phyloP scores from a whole-genome alignment of 2,888 invertebrate genomes.

The Palloptera scutellata region DNA sequence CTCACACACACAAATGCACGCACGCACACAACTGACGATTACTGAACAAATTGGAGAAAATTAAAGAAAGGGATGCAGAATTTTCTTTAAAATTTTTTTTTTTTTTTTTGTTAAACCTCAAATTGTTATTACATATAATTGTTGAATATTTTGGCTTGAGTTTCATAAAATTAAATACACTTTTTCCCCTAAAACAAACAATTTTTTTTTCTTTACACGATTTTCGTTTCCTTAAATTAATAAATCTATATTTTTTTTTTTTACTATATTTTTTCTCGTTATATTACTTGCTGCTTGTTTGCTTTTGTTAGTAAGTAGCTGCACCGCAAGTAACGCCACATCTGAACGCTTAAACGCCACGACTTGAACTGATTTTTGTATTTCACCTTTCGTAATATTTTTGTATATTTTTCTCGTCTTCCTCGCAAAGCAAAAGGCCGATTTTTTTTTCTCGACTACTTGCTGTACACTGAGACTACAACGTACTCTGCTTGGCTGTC shows the following conservation, averaged over 20 bases:
- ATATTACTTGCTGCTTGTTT: too few species aligned
- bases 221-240: too few species aligned
- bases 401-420: slow-evolving; percentile 31
- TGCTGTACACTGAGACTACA: background rate
- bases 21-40: background rate
- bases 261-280: slow-evolving; percentile 8
- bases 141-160: too few species aligned
- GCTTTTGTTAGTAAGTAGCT: background rate
- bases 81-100: slow-evolving; percentile 8
- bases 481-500: slow-evolving; percentile 9
- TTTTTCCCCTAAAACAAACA: too few species aligned
- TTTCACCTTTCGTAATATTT: slow-evolving; percentile 49
- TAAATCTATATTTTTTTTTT: too few species aligned
- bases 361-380: slow-evolving; percentile 51
- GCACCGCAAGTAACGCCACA: slow-evolving; percentile 5
- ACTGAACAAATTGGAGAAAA: too few species aligned
- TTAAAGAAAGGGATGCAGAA: too few species aligned
- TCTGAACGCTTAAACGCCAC: slow-evolving; percentile 43
- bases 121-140: too few species aligned
- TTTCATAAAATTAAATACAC: too few species aligned
- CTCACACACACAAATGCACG: background rate
- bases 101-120: too few species aligned
- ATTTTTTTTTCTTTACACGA: slow-evolving; percentile 2
- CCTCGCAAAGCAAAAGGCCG: slow-evolving; percentile 6
- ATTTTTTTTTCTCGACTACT: background rate